These are phyloP conservation scores for Todiramphus saurophagus DNA, from an alignment of 2,113 vertebrate genomes.

Conservation along the genomic window DNA sequence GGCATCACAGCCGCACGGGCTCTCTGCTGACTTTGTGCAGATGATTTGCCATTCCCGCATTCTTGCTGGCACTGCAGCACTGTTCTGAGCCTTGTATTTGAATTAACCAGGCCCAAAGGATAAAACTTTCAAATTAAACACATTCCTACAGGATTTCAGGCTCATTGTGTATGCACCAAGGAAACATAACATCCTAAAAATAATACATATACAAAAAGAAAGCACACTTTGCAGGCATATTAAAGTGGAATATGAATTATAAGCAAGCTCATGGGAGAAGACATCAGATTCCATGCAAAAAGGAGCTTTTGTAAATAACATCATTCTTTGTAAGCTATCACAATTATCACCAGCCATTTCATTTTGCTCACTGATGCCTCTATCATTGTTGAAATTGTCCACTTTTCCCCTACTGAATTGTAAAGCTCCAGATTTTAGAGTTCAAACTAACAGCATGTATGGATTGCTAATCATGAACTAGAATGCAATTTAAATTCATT, in stretches of 20 bases:
- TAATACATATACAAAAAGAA: conserved; percentile 88
- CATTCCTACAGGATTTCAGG: conserved; percentile 94
- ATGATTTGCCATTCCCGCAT: conserved; percentile 4
- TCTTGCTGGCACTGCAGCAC: conserved; percentile 46
- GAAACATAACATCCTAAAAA: conserved; percentile 99
- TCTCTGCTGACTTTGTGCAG: neutral
- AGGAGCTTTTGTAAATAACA: conserved; percentile 90
- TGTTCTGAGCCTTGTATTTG: conserved; percentile 83
- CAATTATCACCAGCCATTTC: conserved; percentile 73
- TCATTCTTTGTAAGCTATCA: conserved; percentile 80
- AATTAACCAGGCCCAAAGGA: conserved; percentile 99
- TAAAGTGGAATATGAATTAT: conserved; percentile 90
- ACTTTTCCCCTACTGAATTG: conserved; percentile 23
- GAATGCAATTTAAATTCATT: conserved; percentile 50
- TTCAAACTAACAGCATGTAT: conserved; percentile 5
- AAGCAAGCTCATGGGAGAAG: conserved; percentile 89
- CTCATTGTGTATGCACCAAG: conserved; percentile 96
- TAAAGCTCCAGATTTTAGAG: conserved; percentile 42
- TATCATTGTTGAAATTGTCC: conserved; percentile 54
- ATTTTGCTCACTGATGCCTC: conserved; percentile 66
- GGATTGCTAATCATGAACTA: conserved; percentile 21
- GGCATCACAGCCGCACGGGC: neutral
- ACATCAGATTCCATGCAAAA: conserved; percentile 90
- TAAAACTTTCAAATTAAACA: conserved; percentile 97
- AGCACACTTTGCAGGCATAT: conserved; percentile 89